Conservation (phyloP, 2,113 vertebrate genomes). For the Paramisgurnus dabryanus region DNA sequence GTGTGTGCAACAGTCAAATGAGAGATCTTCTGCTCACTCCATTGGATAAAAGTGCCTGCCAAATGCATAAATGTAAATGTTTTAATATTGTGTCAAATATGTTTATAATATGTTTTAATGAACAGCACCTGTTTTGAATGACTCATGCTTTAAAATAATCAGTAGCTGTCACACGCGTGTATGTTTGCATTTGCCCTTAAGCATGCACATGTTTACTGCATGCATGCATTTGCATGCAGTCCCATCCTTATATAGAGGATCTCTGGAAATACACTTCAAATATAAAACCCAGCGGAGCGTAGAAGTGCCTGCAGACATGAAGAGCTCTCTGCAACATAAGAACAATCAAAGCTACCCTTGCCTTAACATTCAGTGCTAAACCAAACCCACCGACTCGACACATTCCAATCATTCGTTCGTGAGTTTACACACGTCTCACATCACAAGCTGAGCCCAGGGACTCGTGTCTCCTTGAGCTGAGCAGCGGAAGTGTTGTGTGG, state of each 20-base stretch:
- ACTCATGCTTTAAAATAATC: background rate
- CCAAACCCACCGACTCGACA: background rate
- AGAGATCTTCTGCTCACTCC: constrained; percentile 24
- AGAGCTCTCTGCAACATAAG: constrained; percentile 15
- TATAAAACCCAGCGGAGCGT: constrained; percentile 22
- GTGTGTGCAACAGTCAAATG: background rate
- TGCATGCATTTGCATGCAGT: background rate
- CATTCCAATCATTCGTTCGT: constrained; percentile 17
- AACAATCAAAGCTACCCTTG: constrained; percentile 1
- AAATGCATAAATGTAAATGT: too few species aligned
- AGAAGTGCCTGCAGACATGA: background rate
- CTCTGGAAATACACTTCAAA: constrained; percentile 39
- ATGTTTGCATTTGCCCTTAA: background rate
- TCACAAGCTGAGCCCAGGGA: constrained; percentile 11
- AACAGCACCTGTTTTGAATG: too few species aligned
- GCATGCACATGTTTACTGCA: background rate
- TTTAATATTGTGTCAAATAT: too few species aligned
- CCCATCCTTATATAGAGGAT: background rate
- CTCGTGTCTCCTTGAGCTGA: constrained; percentile 8
- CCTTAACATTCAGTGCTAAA: constrained; percentile 1
- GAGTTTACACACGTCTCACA: constrained; percentile 19
- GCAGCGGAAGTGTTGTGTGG: background rate
- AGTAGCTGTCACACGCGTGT: background rate
- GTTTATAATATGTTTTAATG: too few species aligned
- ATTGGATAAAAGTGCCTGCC: too few species aligned